phyloP scores from a whole-genome alignment of 2,797 vertebrate genomes.

The Orientallactaga sibirica region DNA sequence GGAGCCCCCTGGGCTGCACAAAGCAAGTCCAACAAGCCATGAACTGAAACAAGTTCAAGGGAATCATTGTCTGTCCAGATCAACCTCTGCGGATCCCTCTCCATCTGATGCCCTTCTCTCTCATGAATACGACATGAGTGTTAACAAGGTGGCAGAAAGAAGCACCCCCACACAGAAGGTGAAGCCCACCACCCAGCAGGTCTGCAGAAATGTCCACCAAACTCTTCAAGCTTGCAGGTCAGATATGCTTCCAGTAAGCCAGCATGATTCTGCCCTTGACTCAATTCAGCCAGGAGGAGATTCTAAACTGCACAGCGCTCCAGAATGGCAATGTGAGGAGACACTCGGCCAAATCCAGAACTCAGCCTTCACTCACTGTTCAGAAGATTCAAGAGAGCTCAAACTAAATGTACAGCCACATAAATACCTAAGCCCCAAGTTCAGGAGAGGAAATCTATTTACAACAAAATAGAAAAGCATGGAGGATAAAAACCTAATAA shows the following conservation, averaged over 20 bases:
- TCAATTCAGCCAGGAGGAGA: slow-evolving; percentile 30
- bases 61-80: slow-evolving; percentile 94
- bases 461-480: slow-evolving; percentile 35
- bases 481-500: neutral
- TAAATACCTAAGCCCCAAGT: slow-evolving; percentile 19
- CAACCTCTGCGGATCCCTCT: slow-evolving; percentile 94
- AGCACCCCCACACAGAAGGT: slow-evolving; percentile 63
- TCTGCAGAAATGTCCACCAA: slow-evolving; percentile 63
- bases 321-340: neutral
- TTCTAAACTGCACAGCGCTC: slow-evolving; percentile 3
- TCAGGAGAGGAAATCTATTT: neutral
- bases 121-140: slow-evolving; percentile 90
- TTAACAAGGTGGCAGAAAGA: slow-evolving; percentile 85
- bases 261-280: neutral
- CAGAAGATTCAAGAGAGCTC: slow-evolving; percentile 47
- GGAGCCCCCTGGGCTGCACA: slow-evolving; percentile 74
- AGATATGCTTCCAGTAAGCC: slow-evolving; percentile 60
- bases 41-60: slow-evolving; percentile 93
- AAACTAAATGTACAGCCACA: neutral
- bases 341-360: slow-evolving; percentile 15
- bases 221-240: slow-evolving; percentile 57
- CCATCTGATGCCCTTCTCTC: slow-evolving; percentile 92
- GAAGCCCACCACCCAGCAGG: slow-evolving; percentile 70
- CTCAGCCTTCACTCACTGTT: neutral
- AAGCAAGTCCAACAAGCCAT: slow-evolving; percentile 79